phyloP scores from a whole-genome alignment of 1,140 invertebrate species.

The Nomia melanderi region DNA sequence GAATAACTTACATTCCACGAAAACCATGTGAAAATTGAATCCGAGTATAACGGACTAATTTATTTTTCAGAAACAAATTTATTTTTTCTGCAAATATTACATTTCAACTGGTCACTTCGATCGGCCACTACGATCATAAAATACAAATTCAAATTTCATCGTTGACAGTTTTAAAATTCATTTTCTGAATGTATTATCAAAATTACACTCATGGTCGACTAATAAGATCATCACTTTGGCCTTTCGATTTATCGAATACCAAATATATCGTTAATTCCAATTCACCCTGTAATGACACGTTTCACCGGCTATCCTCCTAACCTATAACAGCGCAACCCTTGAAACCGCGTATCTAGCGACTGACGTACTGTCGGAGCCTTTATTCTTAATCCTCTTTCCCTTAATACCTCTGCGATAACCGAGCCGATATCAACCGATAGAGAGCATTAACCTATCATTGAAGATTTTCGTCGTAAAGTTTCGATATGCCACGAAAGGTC shows the following conservation, averaged over 20 bases:
- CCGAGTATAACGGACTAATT: neutral
- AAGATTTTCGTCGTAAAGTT: neutral
- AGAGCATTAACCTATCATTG: neutral
- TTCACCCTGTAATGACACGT: neutral
- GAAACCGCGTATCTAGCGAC: neutral
- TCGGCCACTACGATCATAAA: too few species aligned
- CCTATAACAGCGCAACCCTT: neutral
- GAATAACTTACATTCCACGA: neutral
- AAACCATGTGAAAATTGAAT: neutral
- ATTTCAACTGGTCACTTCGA: neutral
- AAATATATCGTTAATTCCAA: constrained; percentile 1
- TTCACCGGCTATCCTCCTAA: constrained; percentile 3
- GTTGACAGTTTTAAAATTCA: neutral
- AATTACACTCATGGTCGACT: neutral
- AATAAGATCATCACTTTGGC: neutral
- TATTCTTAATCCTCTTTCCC: too few species aligned
- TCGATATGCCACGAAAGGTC: constrained; percentile 37
- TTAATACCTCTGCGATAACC: neutral
- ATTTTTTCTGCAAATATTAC: neutral
- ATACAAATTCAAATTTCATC: neutral
- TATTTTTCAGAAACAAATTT: neutral
- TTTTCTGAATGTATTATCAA: neutral
- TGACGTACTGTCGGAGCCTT: neutral
- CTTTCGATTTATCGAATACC: constrained; percentile 14
- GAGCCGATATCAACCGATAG: neutral